Percentiles rank a stretch among this genome's conserved stretches.
phyloP scores from a whole-genome alignment of 2,888 invertebrate genomes.

The Drosophila merina region DNA sequence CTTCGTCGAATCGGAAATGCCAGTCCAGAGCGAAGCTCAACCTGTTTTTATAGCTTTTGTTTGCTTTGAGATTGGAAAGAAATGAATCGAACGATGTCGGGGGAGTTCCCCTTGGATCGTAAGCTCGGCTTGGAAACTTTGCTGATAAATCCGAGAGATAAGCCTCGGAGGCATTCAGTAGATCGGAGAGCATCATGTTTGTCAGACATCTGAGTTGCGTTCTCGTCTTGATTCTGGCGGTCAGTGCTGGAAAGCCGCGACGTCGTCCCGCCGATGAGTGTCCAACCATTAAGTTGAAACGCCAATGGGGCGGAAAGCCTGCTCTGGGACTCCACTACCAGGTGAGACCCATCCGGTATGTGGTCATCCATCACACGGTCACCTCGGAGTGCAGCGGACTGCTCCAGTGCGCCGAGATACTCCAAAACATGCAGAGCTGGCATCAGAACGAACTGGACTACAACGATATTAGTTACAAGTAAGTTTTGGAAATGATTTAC shows the following conservation, averaged over 20 bases:
- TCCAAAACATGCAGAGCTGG: slow-evolving; percentile 85
- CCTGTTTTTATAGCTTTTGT: slow-evolving; percentile 22
- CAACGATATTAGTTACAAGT: slow-evolving; percentile 86
- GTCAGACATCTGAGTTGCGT: neutral
- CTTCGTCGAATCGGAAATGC: slow-evolving; percentile 12
- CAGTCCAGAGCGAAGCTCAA: slow-evolving; percentile 6
- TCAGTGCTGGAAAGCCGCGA: slow-evolving; percentile 18
- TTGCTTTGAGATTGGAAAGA: neutral
- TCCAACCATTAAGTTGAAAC: slow-evolving; percentile 85
- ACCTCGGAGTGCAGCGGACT: slow-evolving; percentile 84
- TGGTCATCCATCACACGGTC: slow-evolving; percentile 86
- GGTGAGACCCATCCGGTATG: slow-evolving; percentile 85
- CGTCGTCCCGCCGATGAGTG: slow-evolving; percentile 75
- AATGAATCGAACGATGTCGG: slow-evolving; percentile 9
- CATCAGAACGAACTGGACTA: slow-evolving; percentile 85
- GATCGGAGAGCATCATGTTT: slow-evolving; percentile 14
- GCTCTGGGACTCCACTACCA: slow-evolving; percentile 85
- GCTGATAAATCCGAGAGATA: slow-evolving; percentile 29
- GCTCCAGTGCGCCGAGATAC: slow-evolving; percentile 83
- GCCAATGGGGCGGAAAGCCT: slow-evolving; percentile 86
- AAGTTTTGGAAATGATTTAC: slow-evolving; percentile 59
- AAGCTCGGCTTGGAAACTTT: slow-evolving; percentile 11
- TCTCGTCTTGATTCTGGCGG: slow-evolving; percentile 1
- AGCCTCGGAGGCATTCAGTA: slow-evolving; percentile 9
- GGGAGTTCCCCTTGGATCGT: slow-evolving; percentile 14